These are phyloP conservation scores for Clepsis dumicolana DNA, from an alignment of 2,888 invertebrate genomes.

Conservation along the genomic window DNA sequence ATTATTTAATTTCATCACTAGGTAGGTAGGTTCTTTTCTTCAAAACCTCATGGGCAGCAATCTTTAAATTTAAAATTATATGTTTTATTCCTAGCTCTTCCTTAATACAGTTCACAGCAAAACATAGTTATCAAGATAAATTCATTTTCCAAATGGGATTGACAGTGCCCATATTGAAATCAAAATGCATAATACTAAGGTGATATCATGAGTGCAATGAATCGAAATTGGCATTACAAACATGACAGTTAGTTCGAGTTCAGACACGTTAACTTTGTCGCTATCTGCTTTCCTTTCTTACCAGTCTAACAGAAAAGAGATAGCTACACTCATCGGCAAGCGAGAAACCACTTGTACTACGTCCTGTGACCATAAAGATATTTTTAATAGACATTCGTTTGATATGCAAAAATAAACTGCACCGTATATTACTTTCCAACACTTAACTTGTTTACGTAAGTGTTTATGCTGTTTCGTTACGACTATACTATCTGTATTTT, in stretches of 20 bases:
- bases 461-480: constrained; percentile 4
- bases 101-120: not conserved
- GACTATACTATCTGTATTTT: not conserved
- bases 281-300: not conserved
- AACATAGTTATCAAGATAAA: not conserved
- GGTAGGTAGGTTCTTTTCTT: too few species aligned
- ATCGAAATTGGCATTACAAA: not conserved
- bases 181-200: not conserved
- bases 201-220: not conserved
- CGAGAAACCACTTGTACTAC: not conserved
- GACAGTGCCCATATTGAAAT: not conserved
- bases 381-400: constrained; percentile 4
- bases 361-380: constrained; percentile 3
- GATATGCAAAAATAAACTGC: constrained; percentile 11
- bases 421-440: constrained; percentile 1
- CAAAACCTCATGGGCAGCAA: too few species aligned
- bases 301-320: not conserved
- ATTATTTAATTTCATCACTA: too few species aligned
- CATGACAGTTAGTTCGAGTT: not conserved
- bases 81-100: too few species aligned
- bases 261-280: not conserved
- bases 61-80: too few species aligned
- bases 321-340: not conserved
- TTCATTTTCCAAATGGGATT: not conserved
- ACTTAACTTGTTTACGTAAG: constrained; percentile 8